Evolutionary conservation across 2,113 vertebrate genomes (phyloP).

Genomic region (Colius striatus): DNA sequence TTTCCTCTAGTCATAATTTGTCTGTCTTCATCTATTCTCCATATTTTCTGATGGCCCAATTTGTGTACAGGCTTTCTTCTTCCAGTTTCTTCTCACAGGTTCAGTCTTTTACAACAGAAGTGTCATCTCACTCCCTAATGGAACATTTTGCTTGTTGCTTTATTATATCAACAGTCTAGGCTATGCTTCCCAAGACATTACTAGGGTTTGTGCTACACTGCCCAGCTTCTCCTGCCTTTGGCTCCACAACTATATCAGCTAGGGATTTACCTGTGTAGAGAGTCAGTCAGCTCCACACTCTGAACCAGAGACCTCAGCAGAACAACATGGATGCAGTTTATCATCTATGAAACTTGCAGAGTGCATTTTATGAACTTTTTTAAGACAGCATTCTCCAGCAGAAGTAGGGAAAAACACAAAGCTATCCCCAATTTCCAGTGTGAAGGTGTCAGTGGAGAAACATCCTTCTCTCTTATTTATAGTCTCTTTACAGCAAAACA

Average conservation of each 20-base stretch:
- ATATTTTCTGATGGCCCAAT: not conserved
- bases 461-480: not conserved
- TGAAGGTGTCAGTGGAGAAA: not conserved
- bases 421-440: too few species aligned
- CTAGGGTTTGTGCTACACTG: not conserved
- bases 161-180: not conserved
- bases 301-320: not conserved
- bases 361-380: not conserved
- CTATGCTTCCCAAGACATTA: not conserved
- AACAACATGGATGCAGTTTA: not conserved
- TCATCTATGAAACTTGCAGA: rapidly evolving
- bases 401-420: too few species aligned
- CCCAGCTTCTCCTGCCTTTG: not conserved
- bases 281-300: not conserved
- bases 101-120: not conserved
- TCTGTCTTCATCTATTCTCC: not conserved
- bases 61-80: not conserved
- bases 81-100: not conserved
- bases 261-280: not conserved
- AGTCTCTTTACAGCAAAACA: not conserved
- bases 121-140: not conserved
- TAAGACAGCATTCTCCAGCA: rapidly evolving
- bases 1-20: not conserved
- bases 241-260: rapidly evolving
- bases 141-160: not conserved